Evolutionary conservation across 2,888 invertebrate genomes (phyloP), one percentile per base, ranked within the genome.

Genomic region (Crocallis elinguaria): DNA sequence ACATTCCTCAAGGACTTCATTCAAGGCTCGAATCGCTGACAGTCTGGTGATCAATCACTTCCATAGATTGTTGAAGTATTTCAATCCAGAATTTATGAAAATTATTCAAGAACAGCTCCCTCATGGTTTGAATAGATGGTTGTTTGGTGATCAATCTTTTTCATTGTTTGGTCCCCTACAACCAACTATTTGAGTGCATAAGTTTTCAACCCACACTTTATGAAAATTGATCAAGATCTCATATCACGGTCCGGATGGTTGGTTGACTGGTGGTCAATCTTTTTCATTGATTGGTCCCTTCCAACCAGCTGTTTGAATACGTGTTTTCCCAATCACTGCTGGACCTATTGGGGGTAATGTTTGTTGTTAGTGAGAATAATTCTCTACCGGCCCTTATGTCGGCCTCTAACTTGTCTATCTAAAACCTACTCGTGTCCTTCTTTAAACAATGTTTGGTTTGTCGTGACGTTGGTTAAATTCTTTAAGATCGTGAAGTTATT

Each of bases 251-350:
- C n/a, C n/a, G n/a, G n/a, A n/a, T n/a, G 8, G 13, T 1, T 12
- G 13, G 27, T 35, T 27, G 12, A 12, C 5, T 2, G 23, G 14
- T 19, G 48, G 8, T 16, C 33, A 49, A 35, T 17, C 35, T 33
- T 27, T 12, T 17, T 17, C 6, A 41, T 35, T 11, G 41, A 25
- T 41, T 41, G 49, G 35, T 49, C 41, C 41, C 29, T 9, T 23
- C n/a, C n/a, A n/a, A n/a, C n/a, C n/a, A n/a, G n/a, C n/a, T n/a
- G n/a, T n/a, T n/a, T n/a, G n/a, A n/a, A n/a, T n/a, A 27, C 11
- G 4, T 13, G 13, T 33, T 12, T 33, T n/a, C n/a, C n/a, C 0
- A 9, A 17, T 17, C 11, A 27, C 8, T 9, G 37, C 27, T 49
- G 13, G 25, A n/a, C n/a, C n/a, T n/a, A n/a, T n/a, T n/a, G n/a